Evolutionary conservation across 2,888 invertebrate species (phyloP), one percentile per base, ranked within the genome.

Genomic region (Smittia aterrima): DNA sequence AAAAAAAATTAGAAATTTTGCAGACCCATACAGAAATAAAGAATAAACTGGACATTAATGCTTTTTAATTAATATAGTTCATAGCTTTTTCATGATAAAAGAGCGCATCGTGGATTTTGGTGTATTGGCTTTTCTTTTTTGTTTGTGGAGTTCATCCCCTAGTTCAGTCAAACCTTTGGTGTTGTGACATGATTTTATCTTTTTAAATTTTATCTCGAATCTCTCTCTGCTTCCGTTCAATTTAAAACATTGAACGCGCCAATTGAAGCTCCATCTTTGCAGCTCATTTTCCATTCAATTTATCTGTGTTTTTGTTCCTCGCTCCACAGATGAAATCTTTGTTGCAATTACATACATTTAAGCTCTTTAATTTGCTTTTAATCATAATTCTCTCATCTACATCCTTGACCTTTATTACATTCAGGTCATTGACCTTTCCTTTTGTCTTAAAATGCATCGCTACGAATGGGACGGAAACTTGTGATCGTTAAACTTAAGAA

Each of bases 401-500:
- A 13, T 58, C 58, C 58, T 58, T 58, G 58, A 58, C 58, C 58
- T 58, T 58, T 58, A 58, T 58, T 58, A 58, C 58, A 58, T 58
- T 13, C n/a, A n/a, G n/a, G n/a, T n/a, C n/a, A n/a, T n/a, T n/a
- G n/a, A n/a, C n/a, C n/a, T n/a, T 22, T 58, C 58, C 58, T 58
- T 58, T 58, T 58, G 58, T 58, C 58, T 58, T 58, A 58, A 58
- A 58, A 58, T 58, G 58, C 58, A 58, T 58, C 58, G 22, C 58
- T 22, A 58, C 58, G 4, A 9, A 58, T 58, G 58, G 58, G 58
- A 58, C 58, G 58, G 58, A 58, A 58, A 22, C 2, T 58, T 58
- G 58, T 22, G 18, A 58, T 58, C 58, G 18, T 3, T 18, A 58
- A 58, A 22, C 2, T 4, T 58, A 58, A 58, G 18, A 13, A 58